Evolutionary conservation across 1,140 invertebrate genomes (phyloP).

Genomic region (Micrasema minimum): DNA sequence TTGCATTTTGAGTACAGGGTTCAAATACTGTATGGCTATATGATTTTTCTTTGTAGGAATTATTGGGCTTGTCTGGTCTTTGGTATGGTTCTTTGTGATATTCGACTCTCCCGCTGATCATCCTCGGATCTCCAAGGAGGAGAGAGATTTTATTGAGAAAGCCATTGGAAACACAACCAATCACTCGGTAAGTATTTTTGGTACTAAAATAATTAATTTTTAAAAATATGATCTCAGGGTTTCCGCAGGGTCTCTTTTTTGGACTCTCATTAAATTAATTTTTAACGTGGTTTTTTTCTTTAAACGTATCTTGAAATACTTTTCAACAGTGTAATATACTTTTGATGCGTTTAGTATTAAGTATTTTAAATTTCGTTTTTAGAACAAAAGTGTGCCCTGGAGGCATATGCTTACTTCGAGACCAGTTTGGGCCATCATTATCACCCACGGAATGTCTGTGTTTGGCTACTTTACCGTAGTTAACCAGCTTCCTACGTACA

Average conservation of each 20-base stretch:
- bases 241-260: neutral
- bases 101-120: constrained; percentile 88
- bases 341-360: too few relatives aligned
- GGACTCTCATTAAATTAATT: neutral
- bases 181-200: constrained; percentile 62
- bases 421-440: constrained; percentile 92
- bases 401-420: constrained; percentile 78
- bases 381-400: constrained; percentile 84
- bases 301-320: neutral
- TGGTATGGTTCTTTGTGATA: constrained; percentile 85
- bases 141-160: constrained; percentile 83
- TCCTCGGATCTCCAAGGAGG: constrained; percentile 84
- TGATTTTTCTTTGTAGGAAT: constrained; percentile 57
- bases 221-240: neutral
- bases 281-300: neutral
- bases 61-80: constrained; percentile 83
- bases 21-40: neutral
- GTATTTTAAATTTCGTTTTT: constrained; percentile 39
- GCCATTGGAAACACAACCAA: constrained; percentile 71
- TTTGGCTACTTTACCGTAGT: constrained; percentile 96
- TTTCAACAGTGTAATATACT: too few relatives aligned
- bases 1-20: neutral
- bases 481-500: constrained; percentile 93
- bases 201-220: too few relatives aligned
- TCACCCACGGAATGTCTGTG: constrained; percentile 90